These are phyloP conservation scores for Antechinus flavipes DNA, from an alignment of 2,113 vertebrate genomes.

Conservation along the genomic window DNA sequence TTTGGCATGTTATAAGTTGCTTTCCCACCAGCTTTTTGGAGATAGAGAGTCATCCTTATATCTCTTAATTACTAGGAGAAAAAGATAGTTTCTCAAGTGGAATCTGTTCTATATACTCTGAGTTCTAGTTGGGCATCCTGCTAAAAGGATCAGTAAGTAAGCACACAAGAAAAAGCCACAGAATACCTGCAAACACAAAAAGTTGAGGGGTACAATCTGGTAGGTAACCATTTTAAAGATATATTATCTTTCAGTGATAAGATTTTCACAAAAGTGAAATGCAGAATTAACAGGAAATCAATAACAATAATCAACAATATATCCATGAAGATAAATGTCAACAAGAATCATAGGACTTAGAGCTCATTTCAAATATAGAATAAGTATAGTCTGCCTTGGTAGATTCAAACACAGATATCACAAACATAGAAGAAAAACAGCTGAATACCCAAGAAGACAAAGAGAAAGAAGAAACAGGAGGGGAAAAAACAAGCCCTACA, in stretches of 20 bases:
- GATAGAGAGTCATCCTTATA: neutral
- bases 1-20: neutral
- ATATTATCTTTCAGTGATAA: neutral
- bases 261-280: fast-evolving
- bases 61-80: neutral
- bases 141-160: neutral
- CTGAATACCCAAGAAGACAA: neutral
- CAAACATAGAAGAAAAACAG: neutral
- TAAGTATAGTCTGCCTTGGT: neutral
- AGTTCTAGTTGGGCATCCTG: neutral
- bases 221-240: too few species aligned
- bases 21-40: neutral
- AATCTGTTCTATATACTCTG: neutral
- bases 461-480: neutral
- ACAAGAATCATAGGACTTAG: neutral
- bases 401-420: neutral
- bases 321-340: neutral
- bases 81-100: neutral
- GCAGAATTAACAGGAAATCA: neutral
- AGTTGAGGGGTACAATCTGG: neutral
- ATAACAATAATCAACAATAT: neutral
- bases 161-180: neutral
- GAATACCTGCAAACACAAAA: neutral
- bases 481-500: neutral
- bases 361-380: neutral